Evolutionary conservation across 2,888 invertebrate genomes (phyloP).

Genomic region (Sminthurinus aureus): DNA sequence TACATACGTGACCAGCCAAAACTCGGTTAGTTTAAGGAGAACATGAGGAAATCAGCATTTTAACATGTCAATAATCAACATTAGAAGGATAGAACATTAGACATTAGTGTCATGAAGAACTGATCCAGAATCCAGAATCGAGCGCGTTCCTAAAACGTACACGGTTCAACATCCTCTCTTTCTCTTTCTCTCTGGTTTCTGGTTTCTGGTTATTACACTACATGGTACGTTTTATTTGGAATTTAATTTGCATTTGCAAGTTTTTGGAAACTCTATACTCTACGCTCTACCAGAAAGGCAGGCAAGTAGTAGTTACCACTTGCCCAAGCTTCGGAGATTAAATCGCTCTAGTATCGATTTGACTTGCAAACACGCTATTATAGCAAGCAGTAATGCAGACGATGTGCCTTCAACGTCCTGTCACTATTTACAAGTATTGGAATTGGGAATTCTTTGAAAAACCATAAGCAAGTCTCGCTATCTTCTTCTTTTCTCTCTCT

Average conservation of each 20-base stretch:
- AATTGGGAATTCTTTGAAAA: too few species aligned
- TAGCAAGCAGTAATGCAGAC: too few species aligned
- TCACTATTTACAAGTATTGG: too few species aligned
- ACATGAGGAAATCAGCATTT: too few species aligned
- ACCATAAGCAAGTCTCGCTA: too few species aligned
- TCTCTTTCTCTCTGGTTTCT: background rate
- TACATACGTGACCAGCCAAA: too few species aligned
- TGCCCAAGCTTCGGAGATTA: background rate
- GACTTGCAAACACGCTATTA: background rate
- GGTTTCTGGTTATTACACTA: background rate
- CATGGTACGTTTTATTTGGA: conserved; percentile 15
- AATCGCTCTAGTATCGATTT: background rate
- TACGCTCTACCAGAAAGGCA: background rate
- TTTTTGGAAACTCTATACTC: background rate
- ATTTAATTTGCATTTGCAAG: conserved; percentile 31
- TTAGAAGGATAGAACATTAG: too few species aligned
- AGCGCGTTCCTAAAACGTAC: conserved; percentile 6
- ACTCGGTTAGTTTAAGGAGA: too few species aligned
- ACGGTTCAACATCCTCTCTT: background rate
- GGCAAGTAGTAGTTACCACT: background rate
- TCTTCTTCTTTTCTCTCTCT: background rate
- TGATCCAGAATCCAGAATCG: conserved; percentile 16
- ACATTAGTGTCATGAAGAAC: conserved; percentile 29
- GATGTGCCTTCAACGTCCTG: background rate
- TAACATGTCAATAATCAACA: too few species aligned